phyloP scores from a whole-genome alignment of 2,113 vertebrate genomes.

The Scolopax mira region DNA sequence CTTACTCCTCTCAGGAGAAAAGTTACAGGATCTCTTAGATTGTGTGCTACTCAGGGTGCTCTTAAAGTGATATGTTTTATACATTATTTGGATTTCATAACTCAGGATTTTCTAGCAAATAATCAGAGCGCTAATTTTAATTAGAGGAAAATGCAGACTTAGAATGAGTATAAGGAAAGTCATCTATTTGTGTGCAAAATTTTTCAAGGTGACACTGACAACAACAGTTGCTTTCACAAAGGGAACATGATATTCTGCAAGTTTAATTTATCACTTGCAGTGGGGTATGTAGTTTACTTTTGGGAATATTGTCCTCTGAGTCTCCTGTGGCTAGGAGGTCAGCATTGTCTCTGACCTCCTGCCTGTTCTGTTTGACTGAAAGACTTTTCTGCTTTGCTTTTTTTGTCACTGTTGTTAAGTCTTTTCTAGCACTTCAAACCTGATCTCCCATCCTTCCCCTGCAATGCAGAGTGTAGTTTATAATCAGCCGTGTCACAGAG shows the following conservation, averaged over 20 bases:
- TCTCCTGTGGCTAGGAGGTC: neutral
- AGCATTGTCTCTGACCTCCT: neutral
- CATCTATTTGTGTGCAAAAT: neutral
- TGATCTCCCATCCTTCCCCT: neutral
- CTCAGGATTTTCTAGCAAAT: conserved; percentile 1
- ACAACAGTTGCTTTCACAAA: neutral
- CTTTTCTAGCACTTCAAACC: neutral
- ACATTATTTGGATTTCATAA: conserved; percentile 19
- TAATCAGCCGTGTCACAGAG: neutral
- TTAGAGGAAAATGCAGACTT: neutral
- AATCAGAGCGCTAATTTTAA: neutral
- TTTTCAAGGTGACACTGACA: conserved; percentile 3
- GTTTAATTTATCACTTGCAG: neutral
- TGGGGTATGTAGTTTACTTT: neutral
- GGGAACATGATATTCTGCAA: neutral
- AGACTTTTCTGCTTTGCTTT: neutral
- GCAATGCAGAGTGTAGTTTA: neutral
- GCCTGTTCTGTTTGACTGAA: neutral
- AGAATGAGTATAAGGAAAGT: neutral
- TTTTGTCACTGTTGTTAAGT: neutral
- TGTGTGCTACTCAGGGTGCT: neutral
- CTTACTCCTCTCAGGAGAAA: neutral
- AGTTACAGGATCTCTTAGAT: neutral
- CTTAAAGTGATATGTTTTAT: conserved; percentile 1
- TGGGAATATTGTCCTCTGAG: neutral